Conservation (phyloP, 2,888 invertebrate species). For the Melitaea athalia region DNA sequence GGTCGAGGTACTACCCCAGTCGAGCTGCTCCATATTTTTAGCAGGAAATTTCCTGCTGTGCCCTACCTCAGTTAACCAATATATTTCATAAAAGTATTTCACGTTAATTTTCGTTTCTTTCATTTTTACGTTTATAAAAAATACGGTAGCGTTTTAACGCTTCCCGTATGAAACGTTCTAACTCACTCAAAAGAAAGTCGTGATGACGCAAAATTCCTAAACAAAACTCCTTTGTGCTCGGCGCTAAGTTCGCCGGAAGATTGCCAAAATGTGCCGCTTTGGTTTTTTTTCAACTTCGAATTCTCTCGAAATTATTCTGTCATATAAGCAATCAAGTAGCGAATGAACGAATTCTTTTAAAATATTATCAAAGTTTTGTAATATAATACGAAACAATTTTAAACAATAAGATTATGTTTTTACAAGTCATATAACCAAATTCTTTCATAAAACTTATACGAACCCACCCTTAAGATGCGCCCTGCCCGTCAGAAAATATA, state of each 20-base stretch:
- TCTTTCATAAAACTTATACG: too few species aligned
- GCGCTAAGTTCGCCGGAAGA: conserved; percentile 50
- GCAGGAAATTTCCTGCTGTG: too few species aligned
- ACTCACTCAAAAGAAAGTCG: conserved; percentile 24
- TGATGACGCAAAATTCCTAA: conserved; percentile 49
- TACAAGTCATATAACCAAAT: too few species aligned
- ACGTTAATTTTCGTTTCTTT: too few species aligned
- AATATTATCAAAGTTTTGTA: conserved; percentile 9
- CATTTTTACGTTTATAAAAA: neutral
- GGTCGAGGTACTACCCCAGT: too few species aligned
- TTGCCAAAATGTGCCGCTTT: conserved; percentile 41
- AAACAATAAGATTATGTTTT: neutral
- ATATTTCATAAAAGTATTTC: too few species aligned
- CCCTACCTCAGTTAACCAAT: too few species aligned
- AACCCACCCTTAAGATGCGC: too few species aligned
- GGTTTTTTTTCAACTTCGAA: conserved; percentile 18
- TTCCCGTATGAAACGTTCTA: conserved; percentile 26
- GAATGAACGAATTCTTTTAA: conserved; percentile 19
- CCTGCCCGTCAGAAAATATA: too few species aligned
- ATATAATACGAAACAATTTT: neutral
- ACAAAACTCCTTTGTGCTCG: conserved; percentile 52
- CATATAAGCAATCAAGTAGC: conserved; percentile 24
- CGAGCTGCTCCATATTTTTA: too few species aligned
- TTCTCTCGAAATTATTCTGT: conserved; percentile 29
- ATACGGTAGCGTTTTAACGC: conserved; percentile 4